Percentiles rank a stretch among this genome's conserved stretches.
phyloP scores from a whole-genome alignment of 2,797 vertebrate genomes.

The Triplophysa bombifrons region DNA sequence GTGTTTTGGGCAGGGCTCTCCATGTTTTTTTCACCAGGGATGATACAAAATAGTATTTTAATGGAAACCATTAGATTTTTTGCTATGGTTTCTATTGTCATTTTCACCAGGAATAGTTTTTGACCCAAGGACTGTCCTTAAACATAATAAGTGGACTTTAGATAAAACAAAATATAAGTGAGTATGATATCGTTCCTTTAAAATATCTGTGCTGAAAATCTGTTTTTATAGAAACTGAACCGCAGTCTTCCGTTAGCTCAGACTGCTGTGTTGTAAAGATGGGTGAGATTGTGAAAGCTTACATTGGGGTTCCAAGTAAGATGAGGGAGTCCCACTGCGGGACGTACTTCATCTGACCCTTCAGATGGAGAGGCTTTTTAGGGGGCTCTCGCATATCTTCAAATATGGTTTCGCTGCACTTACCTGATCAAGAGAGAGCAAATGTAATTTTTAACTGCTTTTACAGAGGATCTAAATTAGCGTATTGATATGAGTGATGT shows the following conservation, averaged over 20 bases:
- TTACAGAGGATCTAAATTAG: constrained; percentile 5
- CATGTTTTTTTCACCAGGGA: neutral
- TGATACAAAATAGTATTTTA: neutral
- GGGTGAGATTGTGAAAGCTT: constrained; percentile 53
- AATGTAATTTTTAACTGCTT: neutral
- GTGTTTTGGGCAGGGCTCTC: neutral
- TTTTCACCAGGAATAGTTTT: too few species aligned
- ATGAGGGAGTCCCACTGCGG: constrained; percentile 79
- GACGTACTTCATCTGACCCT: constrained; percentile 82
- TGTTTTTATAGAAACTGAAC: neutral
- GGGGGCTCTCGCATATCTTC: constrained; percentile 78
- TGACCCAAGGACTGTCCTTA: too few species aligned
- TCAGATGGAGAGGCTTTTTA: constrained; percentile 80
- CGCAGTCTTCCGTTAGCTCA: constrained; percentile 9
- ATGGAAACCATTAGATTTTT: too few species aligned
- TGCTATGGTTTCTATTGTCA: too few species aligned
- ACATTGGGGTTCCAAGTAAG: constrained; percentile 79
- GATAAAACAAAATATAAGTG: neutral
- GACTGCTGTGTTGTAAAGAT: neutral
- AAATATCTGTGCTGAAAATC: neutral
- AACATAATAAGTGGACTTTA: constrained; percentile 1
- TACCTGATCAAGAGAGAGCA: constrained; percentile 63
- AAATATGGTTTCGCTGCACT: constrained; percentile 79
- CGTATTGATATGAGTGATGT: neutral
- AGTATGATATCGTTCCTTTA: neutral